Evolutionary conservation across 2,888 invertebrate genomes (phyloP).

Genomic region (Eupithecia inturbata): DNA sequence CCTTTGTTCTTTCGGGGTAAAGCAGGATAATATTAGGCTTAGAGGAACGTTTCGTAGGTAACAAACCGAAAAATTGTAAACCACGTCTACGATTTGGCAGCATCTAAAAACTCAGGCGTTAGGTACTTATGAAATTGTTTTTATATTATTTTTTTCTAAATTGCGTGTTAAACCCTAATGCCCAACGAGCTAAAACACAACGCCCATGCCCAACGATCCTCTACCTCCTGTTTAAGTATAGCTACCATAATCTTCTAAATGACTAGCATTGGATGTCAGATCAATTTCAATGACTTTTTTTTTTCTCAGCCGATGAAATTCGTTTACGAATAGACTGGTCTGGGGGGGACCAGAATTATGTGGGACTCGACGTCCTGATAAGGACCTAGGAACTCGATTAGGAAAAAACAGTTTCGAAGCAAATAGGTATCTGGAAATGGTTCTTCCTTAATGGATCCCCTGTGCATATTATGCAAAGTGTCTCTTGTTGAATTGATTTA

Average conservation of each 20-base stretch:
- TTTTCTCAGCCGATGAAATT: too few species aligned
- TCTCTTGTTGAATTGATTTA: slow-evolving; percentile 10
- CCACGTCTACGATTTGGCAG: not conserved
- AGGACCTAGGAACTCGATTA: not conserved
- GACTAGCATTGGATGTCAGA: not conserved
- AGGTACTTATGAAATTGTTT: not conserved
- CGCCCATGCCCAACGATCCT: too few species aligned
- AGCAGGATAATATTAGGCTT: not conserved
- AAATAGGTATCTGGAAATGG: slow-evolving; percentile 14
- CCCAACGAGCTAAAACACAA: too few species aligned
- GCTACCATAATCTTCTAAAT: not conserved
- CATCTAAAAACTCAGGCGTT: not conserved
- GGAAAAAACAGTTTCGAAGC: not conserved
- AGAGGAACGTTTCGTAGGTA: not conserved
- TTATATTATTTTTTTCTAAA: not conserved
- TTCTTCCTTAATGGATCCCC: slow-evolving; percentile 19
- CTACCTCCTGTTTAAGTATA: too few species aligned
- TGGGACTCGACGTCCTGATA: too few species aligned
- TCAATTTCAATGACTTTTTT: not conserved
- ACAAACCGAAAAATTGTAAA: not conserved
- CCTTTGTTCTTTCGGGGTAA: not conserved
- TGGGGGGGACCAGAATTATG: too few species aligned
- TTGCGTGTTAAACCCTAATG: not conserved
- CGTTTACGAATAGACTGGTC: too few species aligned
- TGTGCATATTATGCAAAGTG: slow-evolving; percentile 20